Evolutionary conservation across 2,797 vertebrate genomes (phyloP), one percentile per base, ranked within the genome.

Genomic region (Siniperca undulata): DNA sequence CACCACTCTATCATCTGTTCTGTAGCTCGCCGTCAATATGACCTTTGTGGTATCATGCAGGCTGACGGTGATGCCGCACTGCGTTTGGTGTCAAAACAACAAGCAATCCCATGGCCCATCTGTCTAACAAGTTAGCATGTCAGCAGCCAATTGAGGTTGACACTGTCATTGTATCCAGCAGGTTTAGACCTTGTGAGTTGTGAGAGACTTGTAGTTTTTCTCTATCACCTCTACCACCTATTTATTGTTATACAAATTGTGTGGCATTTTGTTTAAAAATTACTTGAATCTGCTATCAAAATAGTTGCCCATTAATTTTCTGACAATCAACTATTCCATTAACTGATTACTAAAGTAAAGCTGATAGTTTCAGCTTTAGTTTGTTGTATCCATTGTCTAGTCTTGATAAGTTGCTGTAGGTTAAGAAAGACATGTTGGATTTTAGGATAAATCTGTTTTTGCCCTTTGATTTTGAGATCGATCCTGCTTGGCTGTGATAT

Each of bases 1-100:
- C 88, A 75, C 82, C 85, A 69, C 73, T 46, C 58, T 69, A 74
- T 94, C 91, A 77, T 90, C 91, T 92, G 89, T 75, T 90, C 79
- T n/a, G 66, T 50, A 65, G 80, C 76, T 70, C 7, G 22, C 68
- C 80, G 87, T 91, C 84, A 84, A 2, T 74, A 19, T 78, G 90
- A 89, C 91, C 88, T 90, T 82, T 84, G 78, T 65, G 68, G 77
- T 70, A 68, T 36, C 14, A 64, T 65, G 85, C 66, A 38, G 70
- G 77, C 80, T 62, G 89, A 87, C 5, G 17, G 81, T n/a, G 86
- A 83, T 78, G 78, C 44, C n/a, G 68, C 81, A 40, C 62, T 61
- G 86, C 19, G 0, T 66, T 83, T 34, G 40, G 83, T 89, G 79
- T 85, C 85, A 82, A 66, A 90, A 77, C 77, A 69, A 69, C 70